Evolutionary conservation across 2,113 vertebrate species (phyloP).

Genomic region (Vombatus ursinus): DNA sequence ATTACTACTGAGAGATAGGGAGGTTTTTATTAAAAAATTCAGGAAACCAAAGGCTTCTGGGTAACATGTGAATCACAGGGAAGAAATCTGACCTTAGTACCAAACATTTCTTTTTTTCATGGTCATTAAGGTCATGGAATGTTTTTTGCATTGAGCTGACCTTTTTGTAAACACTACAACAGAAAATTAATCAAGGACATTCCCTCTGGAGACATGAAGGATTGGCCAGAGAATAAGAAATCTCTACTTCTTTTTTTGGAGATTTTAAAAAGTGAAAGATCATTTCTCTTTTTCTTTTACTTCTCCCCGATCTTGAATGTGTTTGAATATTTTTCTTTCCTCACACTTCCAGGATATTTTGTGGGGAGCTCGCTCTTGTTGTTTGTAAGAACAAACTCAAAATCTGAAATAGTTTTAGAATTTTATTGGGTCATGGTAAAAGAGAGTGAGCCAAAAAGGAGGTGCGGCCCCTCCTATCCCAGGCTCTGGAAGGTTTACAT

Average conservation of each 20-base stretch:
- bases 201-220: background rate
- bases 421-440: background rate
- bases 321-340: background rate
- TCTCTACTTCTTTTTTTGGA: background rate
- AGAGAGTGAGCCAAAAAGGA: background rate
- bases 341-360: background rate
- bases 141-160: background rate
- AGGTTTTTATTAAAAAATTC: conserved; percentile 21
- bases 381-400: background rate
- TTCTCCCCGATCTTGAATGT: background rate
- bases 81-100: background rate
- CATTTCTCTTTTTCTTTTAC: background rate
- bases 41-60: background rate
- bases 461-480: background rate
- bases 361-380: background rate
- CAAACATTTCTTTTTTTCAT: background rate
- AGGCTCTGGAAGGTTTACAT: background rate
- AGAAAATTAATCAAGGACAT: background rate
- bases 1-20: background rate
- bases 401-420: background rate
- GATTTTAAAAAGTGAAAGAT: background rate
- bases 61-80: background rate
- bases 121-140: background rate
- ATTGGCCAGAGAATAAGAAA: background rate
- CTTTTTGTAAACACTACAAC: background rate